A percentile compares a stretch with the other conserved stretches of the same genome.
phyloP scores from a whole-genome alignment of 2,888 invertebrate genomes.

The Melieria crassipennis region DNA sequence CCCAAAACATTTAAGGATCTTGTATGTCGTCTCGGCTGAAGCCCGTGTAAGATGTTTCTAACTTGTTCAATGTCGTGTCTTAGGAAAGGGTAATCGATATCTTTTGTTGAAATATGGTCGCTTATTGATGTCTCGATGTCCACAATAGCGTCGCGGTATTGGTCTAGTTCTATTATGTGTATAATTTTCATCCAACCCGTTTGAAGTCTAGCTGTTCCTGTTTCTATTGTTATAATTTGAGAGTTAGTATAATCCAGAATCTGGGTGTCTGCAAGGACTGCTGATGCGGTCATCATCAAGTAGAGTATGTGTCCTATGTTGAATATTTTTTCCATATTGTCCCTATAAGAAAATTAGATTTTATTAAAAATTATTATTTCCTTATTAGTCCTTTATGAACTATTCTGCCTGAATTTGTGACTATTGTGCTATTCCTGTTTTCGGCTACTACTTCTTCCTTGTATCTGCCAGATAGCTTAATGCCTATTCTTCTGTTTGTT shows the following conservation, averaged over 20 bases:
- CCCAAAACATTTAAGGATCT: constrained; percentile 24
- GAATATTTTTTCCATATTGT: background rate
- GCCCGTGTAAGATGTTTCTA: constrained; percentile 23
- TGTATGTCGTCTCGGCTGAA: constrained; percentile 21
- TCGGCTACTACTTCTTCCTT: background rate
- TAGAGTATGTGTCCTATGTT: background rate
- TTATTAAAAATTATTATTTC: background rate
- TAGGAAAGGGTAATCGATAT: constrained; percentile 18
- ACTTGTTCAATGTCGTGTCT: constrained; percentile 18
- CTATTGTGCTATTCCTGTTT: background rate
- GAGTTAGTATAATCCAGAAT: constrained; percentile 20
- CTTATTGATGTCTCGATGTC: constrained; percentile 19
- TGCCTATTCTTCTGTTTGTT: constrained; percentile 6
- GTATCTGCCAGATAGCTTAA: background rate
- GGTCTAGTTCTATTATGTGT: constrained; percentile 22
- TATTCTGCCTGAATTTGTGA: background rate
- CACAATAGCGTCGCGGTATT: constrained; percentile 18
- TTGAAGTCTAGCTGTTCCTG: constrained; percentile 23
- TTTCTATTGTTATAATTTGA: constrained; percentile 19
- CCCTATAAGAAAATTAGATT: background rate
- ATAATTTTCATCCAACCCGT: constrained; percentile 16
- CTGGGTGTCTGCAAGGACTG: constrained; percentile 7
- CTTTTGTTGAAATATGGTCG: constrained; percentile 7
- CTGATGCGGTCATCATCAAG: background rate
- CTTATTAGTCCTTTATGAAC: constrained; percentile 10